A percentile compares a stretch with the other conserved stretches of the same genome.
Evolutionary conservation across 2,113 vertebrate genomes (phyloP).

Genomic region (Tenrec ecaudatus): DNA sequence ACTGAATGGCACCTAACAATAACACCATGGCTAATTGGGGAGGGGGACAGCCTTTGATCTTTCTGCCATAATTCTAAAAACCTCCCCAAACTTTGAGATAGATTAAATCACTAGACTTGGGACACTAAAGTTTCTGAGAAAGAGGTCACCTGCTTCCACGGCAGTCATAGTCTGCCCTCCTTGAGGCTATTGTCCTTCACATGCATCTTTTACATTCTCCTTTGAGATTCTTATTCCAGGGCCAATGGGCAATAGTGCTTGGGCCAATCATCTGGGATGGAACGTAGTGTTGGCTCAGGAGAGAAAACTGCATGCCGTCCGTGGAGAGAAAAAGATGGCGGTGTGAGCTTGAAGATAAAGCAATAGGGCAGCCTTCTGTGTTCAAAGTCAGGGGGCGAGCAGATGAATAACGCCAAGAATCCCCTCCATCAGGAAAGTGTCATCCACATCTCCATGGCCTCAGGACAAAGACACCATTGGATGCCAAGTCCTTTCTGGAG

Average conservation of each 20-base stretch:
- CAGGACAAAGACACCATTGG: background rate
- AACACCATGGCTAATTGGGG: background rate
- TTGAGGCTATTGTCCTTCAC: slow-evolving; percentile 31
- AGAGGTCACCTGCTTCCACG: background rate
- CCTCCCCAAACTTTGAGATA: slow-evolving; percentile 9
- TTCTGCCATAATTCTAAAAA: slow-evolving; percentile 11
- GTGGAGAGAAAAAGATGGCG: background rate
- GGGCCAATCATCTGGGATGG: background rate
- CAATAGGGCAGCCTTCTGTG: background rate
- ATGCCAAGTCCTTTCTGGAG: background rate
- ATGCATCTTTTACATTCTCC: slow-evolving; percentile 3
- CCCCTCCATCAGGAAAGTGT: background rate
- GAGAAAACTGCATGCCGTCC: background rate
- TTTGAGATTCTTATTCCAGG: slow-evolving; percentile 37
- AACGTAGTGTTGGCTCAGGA: slow-evolving; percentile 18
- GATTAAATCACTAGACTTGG: background rate
- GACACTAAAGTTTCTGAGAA: background rate
- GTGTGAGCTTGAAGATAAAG: slow-evolving; percentile 26
- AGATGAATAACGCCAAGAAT: slow-evolving; percentile 25
- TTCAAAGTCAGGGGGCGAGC: slow-evolving; percentile 1
- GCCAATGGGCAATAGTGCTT: slow-evolving; percentile 13
- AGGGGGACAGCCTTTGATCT: background rate
- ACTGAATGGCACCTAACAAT: no score
- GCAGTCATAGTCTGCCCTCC: slow-evolving; percentile 33
- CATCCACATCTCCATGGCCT: slow-evolving; percentile 15